Evolutionary conservation across 2,888 invertebrate genomes (phyloP), one percentile per base, ranked within the genome.

Genomic region (Idaea straminata): DNA sequence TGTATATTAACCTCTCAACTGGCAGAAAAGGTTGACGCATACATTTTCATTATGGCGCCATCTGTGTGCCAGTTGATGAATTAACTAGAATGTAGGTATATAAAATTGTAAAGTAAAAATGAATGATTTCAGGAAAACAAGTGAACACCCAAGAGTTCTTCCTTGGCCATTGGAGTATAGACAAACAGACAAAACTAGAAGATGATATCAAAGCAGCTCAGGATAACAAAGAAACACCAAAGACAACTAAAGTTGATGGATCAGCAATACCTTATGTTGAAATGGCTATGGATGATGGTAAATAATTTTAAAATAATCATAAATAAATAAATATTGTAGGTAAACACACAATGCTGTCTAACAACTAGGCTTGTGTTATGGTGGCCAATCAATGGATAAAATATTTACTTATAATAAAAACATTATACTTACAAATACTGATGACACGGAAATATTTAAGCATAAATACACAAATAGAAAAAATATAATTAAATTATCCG

Each of bases 201-300:
- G 87, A 90, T 0, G 89, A 93, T 57, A 88, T 94, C 67, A 92
- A 92, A 61, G 83, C 84, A 0, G 83, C 90, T 1, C 86, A 91
- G 61, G 93, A 94, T n/a, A 85, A 88, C 5, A 94, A 94, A 63
- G 93, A 93, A 34, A 91, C 92, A 66, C 93, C 93, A 16, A 94
- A 93, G 70, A 94, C 93, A 0, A 95, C 95, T 62, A 97, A 96
- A 91, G 95, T 99, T 25, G 98, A 99, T 79, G 98, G 98, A n/a
- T 91, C 96, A 1, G 95, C 95, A 69, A 93, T 98, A 83, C 98
- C 99, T 0, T 99, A 97, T 82, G 96, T 97, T 64, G 97, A 97
- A 88, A 94, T 99, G 74, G 95, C 95, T 71, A 97, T 98, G 95
- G 95, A 94, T 57, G 97, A 96, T 83, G 99, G 99, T 79, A 77